Evolutionary conservation across 2,113 vertebrate genomes (phyloP).

Genomic region (Callocephalon fimbriatum): DNA sequence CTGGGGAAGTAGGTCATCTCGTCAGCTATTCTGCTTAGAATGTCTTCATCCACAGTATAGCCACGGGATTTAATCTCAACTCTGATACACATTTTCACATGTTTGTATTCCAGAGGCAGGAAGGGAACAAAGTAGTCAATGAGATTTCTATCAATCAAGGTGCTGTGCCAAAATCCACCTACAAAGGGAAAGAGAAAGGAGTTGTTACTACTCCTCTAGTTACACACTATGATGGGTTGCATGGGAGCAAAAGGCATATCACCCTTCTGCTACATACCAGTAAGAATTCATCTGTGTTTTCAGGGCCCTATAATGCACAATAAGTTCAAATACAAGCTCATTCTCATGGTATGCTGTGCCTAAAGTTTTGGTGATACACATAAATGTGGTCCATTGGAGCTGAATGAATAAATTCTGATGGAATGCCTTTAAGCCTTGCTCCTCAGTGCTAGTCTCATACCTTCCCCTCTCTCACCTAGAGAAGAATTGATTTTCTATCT

Average conservation of each 20-base stretch:
- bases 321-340: background rate
- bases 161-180: constrained; percentile 96
- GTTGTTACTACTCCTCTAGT: background rate
- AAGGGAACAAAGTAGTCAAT: constrained; percentile 96
- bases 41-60: constrained; percentile 35
- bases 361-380: background rate
- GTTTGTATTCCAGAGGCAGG: constrained; percentile 91
- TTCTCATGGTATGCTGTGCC: background rate
- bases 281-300: background rate
- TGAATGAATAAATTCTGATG: background rate
- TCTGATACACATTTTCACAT: constrained; percentile 88
- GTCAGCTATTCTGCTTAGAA: constrained; percentile 78
- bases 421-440: background rate
- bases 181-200: background rate
- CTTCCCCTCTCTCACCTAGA: background rate
- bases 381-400: background rate
- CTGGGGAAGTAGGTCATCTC: constrained; percentile 92
- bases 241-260: background rate
- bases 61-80: constrained; percentile 81
- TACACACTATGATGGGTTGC: fast-evolving
- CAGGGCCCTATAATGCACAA: background rate
- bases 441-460: background rate
- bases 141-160: constrained; percentile 91
- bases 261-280: background rate
- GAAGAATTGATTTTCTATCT: background rate